Evolutionary conservation across 2,797 vertebrate species (phyloP), one percentile per base, ranked within the genome.

Genomic region (Scolopax bukidnonensis): DNA sequence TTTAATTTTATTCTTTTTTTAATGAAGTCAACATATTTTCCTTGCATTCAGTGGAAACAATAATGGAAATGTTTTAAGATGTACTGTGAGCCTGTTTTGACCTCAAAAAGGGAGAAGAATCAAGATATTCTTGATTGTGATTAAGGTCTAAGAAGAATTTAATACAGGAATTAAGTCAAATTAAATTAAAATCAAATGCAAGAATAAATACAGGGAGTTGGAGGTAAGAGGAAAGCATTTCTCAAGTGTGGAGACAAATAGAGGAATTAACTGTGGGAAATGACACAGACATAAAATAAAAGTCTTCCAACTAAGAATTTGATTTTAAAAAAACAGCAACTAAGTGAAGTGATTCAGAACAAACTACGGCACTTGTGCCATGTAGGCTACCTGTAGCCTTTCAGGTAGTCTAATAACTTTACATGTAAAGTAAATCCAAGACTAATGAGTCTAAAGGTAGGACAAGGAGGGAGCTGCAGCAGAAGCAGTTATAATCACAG

Each of bases 31-130:
- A 93, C 84, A 28, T 94, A 89, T 95, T 97, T 97, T 89, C 93
- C 96, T 89, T 96, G 71, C 86, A 83, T 97, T 96, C 90, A 90
- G 93, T 97, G 96, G 96, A 97, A 97, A 96, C 33, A 14, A 57
- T 80, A 97, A 97, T 97, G 97, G 97, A 97, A 95, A 97, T 93
- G 89, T 98, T 98, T 96, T 87, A 96, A 97, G 92, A 96, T 88
- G 80, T 59, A 53, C 79, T 57, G 59, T 81, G 77, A 93, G 59
- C 89, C 71, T 85, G 33, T 94, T 93, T 93, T 96, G 82, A 95
- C 94, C 92, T 97, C 65, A 91, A 56, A 82, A 85, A 82, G 65
- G 4, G 12, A 96, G 81, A 84, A 89, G 65, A 89, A 73, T 88
- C 9, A 80, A 93, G 78, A 75, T 74, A 73, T 16, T 87, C 67